Percentiles rank a stretch among this genome's conserved stretches.
Conservation (phyloP, 1,140 invertebrate species). For the Tetramorium simillimum region DNA sequence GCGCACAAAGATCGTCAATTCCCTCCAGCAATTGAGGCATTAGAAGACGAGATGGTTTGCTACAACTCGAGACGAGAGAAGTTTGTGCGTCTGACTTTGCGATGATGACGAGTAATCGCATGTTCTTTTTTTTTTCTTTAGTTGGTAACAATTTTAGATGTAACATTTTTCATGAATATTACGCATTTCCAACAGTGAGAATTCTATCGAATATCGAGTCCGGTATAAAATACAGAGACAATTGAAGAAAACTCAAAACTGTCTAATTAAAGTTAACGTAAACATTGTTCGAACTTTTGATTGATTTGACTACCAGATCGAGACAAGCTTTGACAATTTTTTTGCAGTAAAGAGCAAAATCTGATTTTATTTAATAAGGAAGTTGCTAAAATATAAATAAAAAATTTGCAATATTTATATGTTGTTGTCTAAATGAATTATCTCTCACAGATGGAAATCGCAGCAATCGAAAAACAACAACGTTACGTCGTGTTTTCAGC, state of each 20-base stretch:
- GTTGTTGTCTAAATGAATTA: not conserved
- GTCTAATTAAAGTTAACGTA: not conserved
- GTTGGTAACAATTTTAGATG: conserved; percentile 72
- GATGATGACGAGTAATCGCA: conserved; percentile 79
- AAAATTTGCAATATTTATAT: not conserved
- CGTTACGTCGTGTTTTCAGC: not conserved
- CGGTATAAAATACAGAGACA: not conserved
- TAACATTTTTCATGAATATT: conserved; percentile 55
- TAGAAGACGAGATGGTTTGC: not conserved
- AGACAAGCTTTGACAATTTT: not conserved
- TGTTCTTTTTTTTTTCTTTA: conserved; percentile 79
- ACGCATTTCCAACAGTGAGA: conserved; percentile 41
- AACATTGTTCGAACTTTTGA: not conserved
- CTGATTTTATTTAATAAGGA: not conserved
- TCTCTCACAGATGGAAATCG: conserved; percentile 55
- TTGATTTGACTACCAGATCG: not conserved
- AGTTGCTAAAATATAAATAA: not conserved
- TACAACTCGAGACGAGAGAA: not conserved
- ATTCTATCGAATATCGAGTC: not conserved
- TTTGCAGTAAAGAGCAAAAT: not conserved
- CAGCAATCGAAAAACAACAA: conserved; percentile 5
- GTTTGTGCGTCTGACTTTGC: conserved; percentile 59
- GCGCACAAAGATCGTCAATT: conserved; percentile 27
- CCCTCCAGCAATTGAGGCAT: not conserved
- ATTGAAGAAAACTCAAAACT: not conserved